Evolutionary conservation across 2,113 vertebrate species (phyloP), one percentile per base, ranked within the genome.

Genomic region (Platichthys flesus): DNA sequence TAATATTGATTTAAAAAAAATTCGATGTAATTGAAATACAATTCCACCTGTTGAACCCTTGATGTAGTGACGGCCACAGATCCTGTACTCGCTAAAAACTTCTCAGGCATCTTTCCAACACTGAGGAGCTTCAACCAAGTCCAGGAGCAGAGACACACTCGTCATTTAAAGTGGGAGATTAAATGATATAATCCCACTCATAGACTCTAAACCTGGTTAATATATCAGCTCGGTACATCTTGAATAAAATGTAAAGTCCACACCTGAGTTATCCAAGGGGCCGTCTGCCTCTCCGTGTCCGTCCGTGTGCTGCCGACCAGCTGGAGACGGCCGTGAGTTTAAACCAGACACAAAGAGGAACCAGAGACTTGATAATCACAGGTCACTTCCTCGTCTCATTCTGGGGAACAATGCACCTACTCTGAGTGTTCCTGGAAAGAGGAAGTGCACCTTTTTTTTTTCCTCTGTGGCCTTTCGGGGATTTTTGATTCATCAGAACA

Each of bases 61-160:
- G 63, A 42, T 20, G 76, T 2, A 24, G 83, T 42, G 52, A 45
- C 63, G 8, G 79, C 91, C 88, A 61, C 49, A 72, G 91, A 93
- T 92, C 93, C 90, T 93, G 20, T 81, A 91, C 93, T 93, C 91
- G 93, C 91, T 94, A 93, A 79, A 82, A 92, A 92, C 94, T 86
- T 93, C 93, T 94, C 94, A 95, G 93, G 81, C 42, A 73, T 81
- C 1, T 3, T 18, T 13, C 23, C 35, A 80, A 73, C 92, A 88
- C 94, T 94, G 92, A 95, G 93, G 93, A 94, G 94, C 94, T 94
- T 93, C 82, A 92, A 95, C 94, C 94, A 95, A 95, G 94, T 95
- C 87, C n/a, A 92, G 91, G 88, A 93, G 85, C 94, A 86, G 69
- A 88, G 92, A 91, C 91, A 56, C 69, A 62, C 35, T 15, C 14